These are phyloP conservation scores for Hypena proboscidalis DNA, from an alignment of 2,888 invertebrate genomes.

Conservation along the genomic window DNA sequence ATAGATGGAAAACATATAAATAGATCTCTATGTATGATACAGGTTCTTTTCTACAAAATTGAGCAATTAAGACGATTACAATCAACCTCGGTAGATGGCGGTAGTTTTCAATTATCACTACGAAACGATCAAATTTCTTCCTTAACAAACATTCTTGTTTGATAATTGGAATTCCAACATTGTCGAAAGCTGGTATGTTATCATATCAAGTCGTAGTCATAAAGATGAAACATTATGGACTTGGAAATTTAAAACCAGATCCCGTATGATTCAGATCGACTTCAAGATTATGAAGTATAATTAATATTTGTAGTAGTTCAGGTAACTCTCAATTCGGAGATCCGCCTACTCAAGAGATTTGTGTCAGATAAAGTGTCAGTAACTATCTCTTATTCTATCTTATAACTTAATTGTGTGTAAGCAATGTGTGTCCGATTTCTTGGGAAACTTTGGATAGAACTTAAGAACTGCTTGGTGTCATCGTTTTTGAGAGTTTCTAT, in stretches of 20 bases:
- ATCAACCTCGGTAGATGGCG: neutral
- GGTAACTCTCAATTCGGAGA: slow-evolving; percentile 36
- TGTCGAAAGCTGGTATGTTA: slow-evolving; percentile 35
- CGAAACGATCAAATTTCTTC: slow-evolving; percentile 9
- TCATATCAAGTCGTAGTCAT: slow-evolving; percentile 30
- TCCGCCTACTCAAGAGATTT: slow-evolving; percentile 21
- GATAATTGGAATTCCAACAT: slow-evolving; percentile 34
- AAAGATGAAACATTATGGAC: slow-evolving; percentile 36
- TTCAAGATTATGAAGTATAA: slow-evolving; percentile 38
- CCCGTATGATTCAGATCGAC: slow-evolving; percentile 30
- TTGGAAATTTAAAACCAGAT: slow-evolving; percentile 38
- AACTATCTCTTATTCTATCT: slow-evolving; percentile 13
- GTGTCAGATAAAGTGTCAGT: slow-evolving; percentile 18
- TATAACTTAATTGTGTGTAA: slow-evolving; percentile 16
- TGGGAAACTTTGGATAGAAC: too few species aligned
- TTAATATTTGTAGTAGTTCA: slow-evolving; percentile 43
- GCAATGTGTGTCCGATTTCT: neutral
- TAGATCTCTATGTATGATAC: neutral
- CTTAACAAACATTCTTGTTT: slow-evolving; percentile 13
- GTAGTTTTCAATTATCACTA: slow-evolving; percentile 2
- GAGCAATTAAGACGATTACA: slow-evolving; percentile 10
- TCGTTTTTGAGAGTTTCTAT: too few species aligned
- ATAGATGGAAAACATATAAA: too few species aligned
- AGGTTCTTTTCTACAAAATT: neutral
- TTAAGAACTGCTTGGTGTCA: too few species aligned